Evolutionary conservation across 2,113 vertebrate species (phyloP), one percentile per base, ranked within the genome.

Genomic region (Pimephales promelas): DNA sequence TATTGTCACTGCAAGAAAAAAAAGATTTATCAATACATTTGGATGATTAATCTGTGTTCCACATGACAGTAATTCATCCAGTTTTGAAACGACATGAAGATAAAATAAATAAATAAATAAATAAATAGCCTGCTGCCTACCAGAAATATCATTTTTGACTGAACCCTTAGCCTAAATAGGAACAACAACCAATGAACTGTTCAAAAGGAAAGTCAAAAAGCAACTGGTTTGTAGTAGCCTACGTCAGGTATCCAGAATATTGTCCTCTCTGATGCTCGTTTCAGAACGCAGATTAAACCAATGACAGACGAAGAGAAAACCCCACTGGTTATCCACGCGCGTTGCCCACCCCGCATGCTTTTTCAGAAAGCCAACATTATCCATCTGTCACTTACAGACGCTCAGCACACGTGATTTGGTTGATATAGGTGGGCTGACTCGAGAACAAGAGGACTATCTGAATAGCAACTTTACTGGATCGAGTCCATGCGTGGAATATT

Each of bases 381-480:
- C 47, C 73, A 75, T 64, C 40, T 76, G 71, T 79, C 31, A n/a
- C 34, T 75, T 83, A 64, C 75, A 59, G 49, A 45, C 36, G 54
- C 75, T 71, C 49, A 31, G 47, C 24, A 24, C 59, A 34, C 57
- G 28, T 54, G 47, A 18, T 66, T 80, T 22, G 31, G 45, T 26
- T 54, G 75, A 59, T 24, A 78, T 40, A 59, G 52, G 26, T 59
- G 36, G 43, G 5, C 43, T 28, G 59, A 49, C 59, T 28, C 59
- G 24, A 49, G 40, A 62, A 31, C 77, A 24, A 6, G 59, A 61
- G 34, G 8, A 79, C 77, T 47, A 31, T 11, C 7, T 9, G 10
- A 36, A 56, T 5, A 80, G 18, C 83, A 85, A 85, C 83, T 85
- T 80, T 59, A 52, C 54, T 40, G 56, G 72, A 64, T 31, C 49